These are phyloP conservation scores for Dorcus hopei DNA, from an alignment of 2,888 invertebrate species.

Conservation along the genomic window DNA sequence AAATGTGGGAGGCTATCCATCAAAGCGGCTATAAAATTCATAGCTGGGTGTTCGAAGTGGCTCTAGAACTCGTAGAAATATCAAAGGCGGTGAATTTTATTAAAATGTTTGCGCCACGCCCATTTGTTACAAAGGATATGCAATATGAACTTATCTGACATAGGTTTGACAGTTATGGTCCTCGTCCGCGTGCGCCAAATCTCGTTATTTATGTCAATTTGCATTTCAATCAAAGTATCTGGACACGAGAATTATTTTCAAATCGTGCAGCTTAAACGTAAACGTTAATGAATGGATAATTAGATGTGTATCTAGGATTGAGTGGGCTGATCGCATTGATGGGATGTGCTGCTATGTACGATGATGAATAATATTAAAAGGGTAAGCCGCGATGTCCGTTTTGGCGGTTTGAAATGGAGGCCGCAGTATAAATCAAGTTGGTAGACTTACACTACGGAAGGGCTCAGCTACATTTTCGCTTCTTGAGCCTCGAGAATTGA, in stretches of 20 bases:
- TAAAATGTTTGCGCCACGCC: conserved; percentile 16
- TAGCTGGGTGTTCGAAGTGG: not conserved
- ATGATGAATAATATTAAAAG: too few relatives aligned
- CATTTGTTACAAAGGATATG: too few relatives aligned
- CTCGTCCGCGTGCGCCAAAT: conserved; percentile 35
- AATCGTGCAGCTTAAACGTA: too few relatives aligned
- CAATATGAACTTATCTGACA: conserved; percentile 30
- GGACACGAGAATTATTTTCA: too few relatives aligned
- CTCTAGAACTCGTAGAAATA: conserved; percentile 7
- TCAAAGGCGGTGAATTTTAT: conserved; percentile 7
- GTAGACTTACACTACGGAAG: conserved; percentile 8
- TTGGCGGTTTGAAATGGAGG: conserved; percentile 6
- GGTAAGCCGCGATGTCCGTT: too few relatives aligned
- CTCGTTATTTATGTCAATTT: conserved; percentile 39
- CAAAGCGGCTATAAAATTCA: too few relatives aligned
- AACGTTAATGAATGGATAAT: too few relatives aligned
- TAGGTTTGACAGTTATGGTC: conserved; percentile 42
- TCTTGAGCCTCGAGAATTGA: conserved; percentile 13
- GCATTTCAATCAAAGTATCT: conserved; percentile 29
- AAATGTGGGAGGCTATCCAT: too few relatives aligned
- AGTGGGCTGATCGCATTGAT: too few relatives aligned
- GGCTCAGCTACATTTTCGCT: conserved; percentile 13
- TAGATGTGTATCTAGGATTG: too few relatives aligned
- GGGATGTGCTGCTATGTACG: too few relatives aligned
- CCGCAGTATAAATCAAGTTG: conserved; percentile 9